A percentile compares a stretch with the other conserved stretches of the same genome.
Conservation (phyloP, 2,113 vertebrate genomes). For the Terrapene triunguis region DNA sequence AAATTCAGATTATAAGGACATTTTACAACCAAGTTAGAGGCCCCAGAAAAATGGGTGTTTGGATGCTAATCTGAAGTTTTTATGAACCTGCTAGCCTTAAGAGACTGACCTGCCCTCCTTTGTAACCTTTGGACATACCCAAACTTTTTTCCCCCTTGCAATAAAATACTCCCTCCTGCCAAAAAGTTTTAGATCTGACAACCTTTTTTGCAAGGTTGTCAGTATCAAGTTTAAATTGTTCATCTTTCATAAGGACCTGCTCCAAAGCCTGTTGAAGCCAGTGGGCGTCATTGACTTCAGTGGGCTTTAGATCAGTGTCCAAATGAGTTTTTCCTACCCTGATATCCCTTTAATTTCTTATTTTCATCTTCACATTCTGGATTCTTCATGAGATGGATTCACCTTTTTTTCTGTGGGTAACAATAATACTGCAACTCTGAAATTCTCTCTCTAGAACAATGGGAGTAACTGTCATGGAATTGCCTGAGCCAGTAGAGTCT, state of each 20-base stretch:
- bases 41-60: neutral
- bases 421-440: neutral
- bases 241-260: neutral
- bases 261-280: no score
- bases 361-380: neutral
- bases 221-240: neutral
- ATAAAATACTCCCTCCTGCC: neutral
- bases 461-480: neutral
- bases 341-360: neutral
- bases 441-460: neutral
- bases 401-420: neutral
- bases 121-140: neutral
- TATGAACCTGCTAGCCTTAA: neutral
- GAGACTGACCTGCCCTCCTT: neutral
- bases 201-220: neutral
- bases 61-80: neutral
- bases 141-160: neutral
- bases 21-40: neutral
- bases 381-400: neutral
- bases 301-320: no score
- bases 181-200: neutral
- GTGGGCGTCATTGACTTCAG: no score
- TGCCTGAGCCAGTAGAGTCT: no score
- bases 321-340: neutral
- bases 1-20: neutral